Evolutionary conservation across 1,140 invertebrate species (phyloP).

Genomic region (Drosophila jambulina): DNA sequence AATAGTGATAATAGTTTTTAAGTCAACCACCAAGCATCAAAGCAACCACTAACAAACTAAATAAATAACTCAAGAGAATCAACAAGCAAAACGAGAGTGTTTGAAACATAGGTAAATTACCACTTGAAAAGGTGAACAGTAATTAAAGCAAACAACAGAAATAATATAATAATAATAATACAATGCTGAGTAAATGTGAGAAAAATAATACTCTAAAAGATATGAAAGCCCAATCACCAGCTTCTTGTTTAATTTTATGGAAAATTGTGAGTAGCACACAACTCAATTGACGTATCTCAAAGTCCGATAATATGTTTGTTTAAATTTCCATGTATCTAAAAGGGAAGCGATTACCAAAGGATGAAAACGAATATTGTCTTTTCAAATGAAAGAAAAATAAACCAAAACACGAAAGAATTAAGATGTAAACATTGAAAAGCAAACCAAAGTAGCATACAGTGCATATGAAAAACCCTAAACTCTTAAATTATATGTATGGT

Average conservation of each 20-base stretch:
- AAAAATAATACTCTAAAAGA: slow-evolving; percentile 13
- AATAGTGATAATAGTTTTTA: slow-evolving; percentile 85
- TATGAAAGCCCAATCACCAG: slow-evolving; percentile 46
- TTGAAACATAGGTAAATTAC: slow-evolving; percentile 60
- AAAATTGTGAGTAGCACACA: slow-evolving; percentile 27
- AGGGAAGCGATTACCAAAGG: slow-evolving; percentile 26
- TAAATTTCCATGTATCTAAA: slow-evolving; percentile 70
- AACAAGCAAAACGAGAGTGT: slow-evolving; percentile 44
- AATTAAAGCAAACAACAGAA: slow-evolving; percentile 29
- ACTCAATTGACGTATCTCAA: slow-evolving; percentile 27
- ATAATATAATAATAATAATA: slow-evolving; percentile 19
- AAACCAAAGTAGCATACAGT: slow-evolving; percentile 62
- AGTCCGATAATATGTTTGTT: slow-evolving; percentile 48
- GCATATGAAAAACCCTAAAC: slow-evolving; percentile 65
- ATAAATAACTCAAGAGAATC: slow-evolving; percentile 56
- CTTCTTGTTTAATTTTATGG: slow-evolving; percentile 48
- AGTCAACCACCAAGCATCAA: slow-evolving; percentile 68
- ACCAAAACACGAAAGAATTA: slow-evolving; percentile 36
- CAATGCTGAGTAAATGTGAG: slow-evolving; percentile 5
- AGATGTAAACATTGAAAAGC: slow-evolving; percentile 30
- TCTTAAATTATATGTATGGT: slow-evolving; percentile 83
- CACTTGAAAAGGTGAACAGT: slow-evolving; percentile 61
- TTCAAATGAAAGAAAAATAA: slow-evolving; percentile 9
- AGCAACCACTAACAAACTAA: slow-evolving; percentile 46
- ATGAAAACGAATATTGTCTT: slow-evolving; percentile 26